Base-by-base conservation (phyloP, 2,797 vertebrate species). In the Hypotaenidia okinawae region DNA sequence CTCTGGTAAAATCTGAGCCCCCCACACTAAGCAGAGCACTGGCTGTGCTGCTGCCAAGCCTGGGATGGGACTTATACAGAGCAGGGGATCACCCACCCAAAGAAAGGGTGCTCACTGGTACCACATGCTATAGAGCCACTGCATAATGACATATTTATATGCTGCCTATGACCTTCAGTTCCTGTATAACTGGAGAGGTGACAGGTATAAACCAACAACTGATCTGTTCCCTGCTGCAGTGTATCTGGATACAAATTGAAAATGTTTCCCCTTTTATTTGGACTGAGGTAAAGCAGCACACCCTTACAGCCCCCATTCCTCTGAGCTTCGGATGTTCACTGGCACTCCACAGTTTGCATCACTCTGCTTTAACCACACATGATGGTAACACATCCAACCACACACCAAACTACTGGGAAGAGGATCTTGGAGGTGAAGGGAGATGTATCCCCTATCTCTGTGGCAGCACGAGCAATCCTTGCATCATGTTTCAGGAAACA, bases 331-430 rank as follows among this genome's bases (percentile, higher is more conserved):
- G 41, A 43, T 10, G 30, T 19, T 41, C 16, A 30, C 30, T 49
- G 62, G 37, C 37, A 35, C 43, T 64, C 82, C 45, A 16, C 43
- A 21, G 22, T 7, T 47, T 4, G 2, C 13, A 35, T 81, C 66
- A 2, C 55, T 18, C 27, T 22, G 43, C 43, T 59, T 45, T 13
- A 55, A 17, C 37, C 8, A 1, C 14, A 1, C 1, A 14, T 3
- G n/a, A 37, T 12, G 25, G 66, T 11, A 77, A 4, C 25, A 1
- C 0, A 9, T 41, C 25, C 51, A 33, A 23, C 22, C 19, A 39
- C 76, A 19, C n/a, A 35, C n/a, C 19, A 55, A 18, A 63, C 47
- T 9, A 9, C n/a, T 3, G 41, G 6, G 13, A 76, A 14, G 28
- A 37, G 63, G 24, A 27, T 25, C 62, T 37, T 61, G 14, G 24